These are phyloP conservation scores for Daubentonia madagascariensis DNA, from an alignment of 2,113 vertebrate genomes.

Conservation along the genomic window DNA sequence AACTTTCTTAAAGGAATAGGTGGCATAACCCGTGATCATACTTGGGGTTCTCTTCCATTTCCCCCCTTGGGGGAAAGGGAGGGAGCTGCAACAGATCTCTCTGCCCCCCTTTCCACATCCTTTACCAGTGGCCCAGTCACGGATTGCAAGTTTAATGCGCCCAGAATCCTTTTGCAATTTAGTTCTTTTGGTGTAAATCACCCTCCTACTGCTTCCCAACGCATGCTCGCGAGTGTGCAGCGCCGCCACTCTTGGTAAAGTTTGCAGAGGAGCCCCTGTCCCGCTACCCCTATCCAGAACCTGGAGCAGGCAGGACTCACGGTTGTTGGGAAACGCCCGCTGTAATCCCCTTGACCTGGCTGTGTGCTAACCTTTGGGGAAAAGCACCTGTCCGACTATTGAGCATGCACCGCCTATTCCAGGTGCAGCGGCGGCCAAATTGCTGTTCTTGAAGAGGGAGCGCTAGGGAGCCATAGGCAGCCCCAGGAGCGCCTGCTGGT, in stretches of 20 bases:
- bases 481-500: neutral
- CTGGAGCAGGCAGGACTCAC: neutral
- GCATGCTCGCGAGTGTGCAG: neutral
- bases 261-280: neutral
- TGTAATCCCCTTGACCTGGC: neutral
- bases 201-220: neutral
- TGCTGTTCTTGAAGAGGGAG: slow-evolving; percentile 13
- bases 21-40: neutral
- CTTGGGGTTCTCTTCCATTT: neutral
- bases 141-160: neutral
- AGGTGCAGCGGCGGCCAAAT: neutral
- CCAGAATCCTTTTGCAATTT: neutral
- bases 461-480: neutral
- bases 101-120: neutral
- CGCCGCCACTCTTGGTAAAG: neutral
- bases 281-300: neutral
- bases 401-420: neutral
- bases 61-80: neutral
- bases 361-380: neutral
- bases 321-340: neutral
- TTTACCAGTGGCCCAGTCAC: neutral
- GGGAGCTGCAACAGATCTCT: neutral
- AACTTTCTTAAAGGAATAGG: neutral
- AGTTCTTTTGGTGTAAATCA: neutral
- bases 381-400: neutral